phyloP scores from a whole-genome alignment of 2,797 vertebrate genomes.

The Lagodon rhomboides region DNA sequence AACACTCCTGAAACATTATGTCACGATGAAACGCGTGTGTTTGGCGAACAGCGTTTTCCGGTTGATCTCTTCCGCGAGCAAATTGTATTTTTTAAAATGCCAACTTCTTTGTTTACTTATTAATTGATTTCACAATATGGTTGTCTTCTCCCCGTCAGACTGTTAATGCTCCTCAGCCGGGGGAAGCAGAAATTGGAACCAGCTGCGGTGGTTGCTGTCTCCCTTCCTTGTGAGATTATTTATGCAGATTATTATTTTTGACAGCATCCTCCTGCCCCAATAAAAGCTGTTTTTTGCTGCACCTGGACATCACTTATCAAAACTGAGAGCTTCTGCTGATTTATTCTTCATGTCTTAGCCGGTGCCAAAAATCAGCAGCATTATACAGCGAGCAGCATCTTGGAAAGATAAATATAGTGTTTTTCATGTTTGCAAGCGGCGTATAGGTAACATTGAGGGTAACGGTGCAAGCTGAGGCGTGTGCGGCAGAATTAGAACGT shows the following conservation, averaged over 20 bases:
- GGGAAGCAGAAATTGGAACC: background rate
- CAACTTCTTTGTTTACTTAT: constrained; percentile 5
- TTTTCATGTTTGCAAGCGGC: constrained; percentile 30
- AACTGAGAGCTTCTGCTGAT: constrained; percentile 24
- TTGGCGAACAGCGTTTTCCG: constrained; percentile 34
- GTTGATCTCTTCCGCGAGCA: constrained; percentile 1
- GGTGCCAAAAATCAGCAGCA: constrained; percentile 2
- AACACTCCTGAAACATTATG: constrained; percentile 26
- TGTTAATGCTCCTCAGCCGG: constrained; percentile 21
- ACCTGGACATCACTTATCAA: constrained; percentile 29
- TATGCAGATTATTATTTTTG: constrained; percentile 40
- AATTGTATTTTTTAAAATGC: constrained; percentile 31
- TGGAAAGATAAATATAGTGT: constrained; percentile 33
- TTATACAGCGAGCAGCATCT: constrained; percentile 1
- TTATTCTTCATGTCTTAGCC: constrained; percentile 28
- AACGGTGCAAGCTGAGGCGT: constrained; percentile 22
- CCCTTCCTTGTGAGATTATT: constrained; percentile 3
- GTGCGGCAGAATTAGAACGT: constrained; percentile 49
- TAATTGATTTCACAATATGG: constrained; percentile 4
- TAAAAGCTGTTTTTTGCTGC: constrained; percentile 35
- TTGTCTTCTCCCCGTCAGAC: constrained; percentile 10
- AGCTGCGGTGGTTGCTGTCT: background rate
- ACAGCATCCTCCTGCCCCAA: constrained; percentile 22
- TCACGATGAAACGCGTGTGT: constrained; percentile 34
- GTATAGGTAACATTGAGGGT: background rate